Evolutionary conservation across 2,888 invertebrate genomes (phyloP).

Genomic region (Pemphredon lugubris): DNA sequence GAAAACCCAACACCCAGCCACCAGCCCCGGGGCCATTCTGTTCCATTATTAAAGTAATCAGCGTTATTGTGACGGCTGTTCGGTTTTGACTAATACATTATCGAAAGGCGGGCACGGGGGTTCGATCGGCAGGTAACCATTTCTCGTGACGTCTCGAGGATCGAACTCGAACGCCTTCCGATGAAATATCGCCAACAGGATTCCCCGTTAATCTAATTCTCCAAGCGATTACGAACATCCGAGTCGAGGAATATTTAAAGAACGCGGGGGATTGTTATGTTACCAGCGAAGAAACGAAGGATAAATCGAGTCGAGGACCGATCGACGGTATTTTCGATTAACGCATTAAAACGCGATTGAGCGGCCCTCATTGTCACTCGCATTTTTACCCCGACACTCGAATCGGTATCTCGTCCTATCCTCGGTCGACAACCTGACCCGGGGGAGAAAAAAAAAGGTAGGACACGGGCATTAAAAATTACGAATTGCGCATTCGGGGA

Average conservation of each 20-base stretch:
- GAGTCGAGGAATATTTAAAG: too few relatives aligned
- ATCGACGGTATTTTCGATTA: too few relatives aligned
- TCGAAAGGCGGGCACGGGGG: constrained; percentile 43
- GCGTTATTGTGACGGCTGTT: constrained; percentile 78
- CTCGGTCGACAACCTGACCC: constrained; percentile 7
- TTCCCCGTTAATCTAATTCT: too few relatives aligned
- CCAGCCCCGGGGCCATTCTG: constrained; percentile 77
- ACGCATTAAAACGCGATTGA: too few relatives aligned
- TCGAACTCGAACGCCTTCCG: constrained; percentile 17
- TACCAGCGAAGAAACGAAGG: too few relatives aligned
- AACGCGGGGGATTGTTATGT: too few relatives aligned
- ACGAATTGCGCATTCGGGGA: constrained; percentile 54
- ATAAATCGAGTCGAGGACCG: too few relatives aligned
- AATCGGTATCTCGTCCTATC: not conserved
- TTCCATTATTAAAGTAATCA: constrained; percentile 80
- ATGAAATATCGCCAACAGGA: too few relatives aligned
- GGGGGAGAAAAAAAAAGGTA: not conserved
- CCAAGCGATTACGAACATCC: too few relatives aligned
- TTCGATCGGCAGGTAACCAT: constrained; percentile 64
- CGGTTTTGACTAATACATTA: constrained; percentile 72
- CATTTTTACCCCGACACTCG: not conserved
- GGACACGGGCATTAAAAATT: constrained; percentile 19
- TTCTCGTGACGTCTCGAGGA: constrained; percentile 22
- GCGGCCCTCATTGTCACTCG: not conserved
- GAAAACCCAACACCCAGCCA: constrained; percentile 78